Evolutionary conservation across 2,888 invertebrate species (phyloP).

Genomic region (Meghimatium bilineatum): DNA sequence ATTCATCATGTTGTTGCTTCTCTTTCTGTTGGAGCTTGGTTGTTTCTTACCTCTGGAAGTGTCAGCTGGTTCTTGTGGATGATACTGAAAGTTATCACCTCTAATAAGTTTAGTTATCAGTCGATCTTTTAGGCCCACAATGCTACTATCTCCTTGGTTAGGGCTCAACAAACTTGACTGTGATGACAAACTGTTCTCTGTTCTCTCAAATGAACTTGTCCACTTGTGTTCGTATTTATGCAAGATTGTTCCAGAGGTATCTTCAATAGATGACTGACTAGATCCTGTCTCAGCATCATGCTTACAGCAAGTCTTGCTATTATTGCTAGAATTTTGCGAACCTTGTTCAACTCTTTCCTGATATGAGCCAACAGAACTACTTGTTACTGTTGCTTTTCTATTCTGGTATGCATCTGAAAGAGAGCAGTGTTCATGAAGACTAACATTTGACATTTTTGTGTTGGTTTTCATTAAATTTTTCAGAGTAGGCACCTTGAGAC

Average conservation of each 20-base stretch:
- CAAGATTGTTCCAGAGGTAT: background rate
- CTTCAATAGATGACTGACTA: background rate
- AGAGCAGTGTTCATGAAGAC: background rate
- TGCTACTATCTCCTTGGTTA: background rate
- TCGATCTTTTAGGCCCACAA: constrained; percentile 22
- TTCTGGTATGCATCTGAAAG: background rate
- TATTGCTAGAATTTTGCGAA: background rate
- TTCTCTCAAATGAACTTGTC: background rate
- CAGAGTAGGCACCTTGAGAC: background rate
- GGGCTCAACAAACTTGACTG: background rate
- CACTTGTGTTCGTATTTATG: background rate
- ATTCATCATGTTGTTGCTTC: background rate
- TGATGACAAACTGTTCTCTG: constrained; percentile 25
- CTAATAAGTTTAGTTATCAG: constrained; percentile 41
- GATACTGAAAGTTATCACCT: constrained; percentile 10
- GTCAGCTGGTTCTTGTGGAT: constrained; percentile 11
- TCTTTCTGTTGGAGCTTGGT: constrained; percentile 6
- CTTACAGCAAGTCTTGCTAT: background rate
- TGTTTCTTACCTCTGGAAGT: constrained; percentile 10
- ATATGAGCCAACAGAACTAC: background rate
- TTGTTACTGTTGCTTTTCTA: background rate
- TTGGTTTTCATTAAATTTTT: background rate
- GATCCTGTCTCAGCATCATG: background rate
- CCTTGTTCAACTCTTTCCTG: too few species aligned
- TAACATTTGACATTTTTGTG: background rate